Evolutionary conservation across 2,113 vertebrate species (phyloP).

Genomic region (Potamarius usumacintae): DNA sequence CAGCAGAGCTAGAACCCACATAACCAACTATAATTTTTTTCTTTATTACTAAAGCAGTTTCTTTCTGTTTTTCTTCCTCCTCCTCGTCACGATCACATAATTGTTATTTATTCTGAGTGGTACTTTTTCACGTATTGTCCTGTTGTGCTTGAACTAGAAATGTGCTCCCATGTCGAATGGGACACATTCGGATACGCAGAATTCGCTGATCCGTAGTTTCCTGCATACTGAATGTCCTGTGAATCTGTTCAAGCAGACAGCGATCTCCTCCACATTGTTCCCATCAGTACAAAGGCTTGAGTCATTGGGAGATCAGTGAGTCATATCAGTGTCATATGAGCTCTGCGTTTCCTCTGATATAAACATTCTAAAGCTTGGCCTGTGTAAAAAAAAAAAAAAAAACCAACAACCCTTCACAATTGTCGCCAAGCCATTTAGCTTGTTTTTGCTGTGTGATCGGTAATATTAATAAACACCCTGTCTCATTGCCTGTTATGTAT

Average conservation of each 20-base stretch:
- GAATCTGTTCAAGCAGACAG: constrained; percentile 30
- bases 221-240: not conserved
- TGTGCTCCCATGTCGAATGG: not conserved
- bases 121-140: not conserved
- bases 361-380: not conserved
- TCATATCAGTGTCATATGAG: constrained; percentile 41
- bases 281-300: constrained; percentile 34
- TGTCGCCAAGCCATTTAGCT: not conserved
- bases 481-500: not conserved
- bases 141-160: not conserved
- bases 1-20: not conserved
- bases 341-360: constrained; percentile 19
- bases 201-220: not conserved
- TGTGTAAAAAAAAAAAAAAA: not conserved
- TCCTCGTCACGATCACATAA: not conserved
- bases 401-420: not conserved
- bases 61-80: not conserved
- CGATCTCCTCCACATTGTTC: constrained; percentile 33
- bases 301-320: constrained; percentile 38
- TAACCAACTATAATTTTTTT: not conserved
- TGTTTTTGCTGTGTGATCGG: not conserved
- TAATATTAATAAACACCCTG: not conserved
- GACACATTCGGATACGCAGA: not conserved
- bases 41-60: not conserved
- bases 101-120: not conserved